A percentile compares a stretch with the other conserved stretches of the same genome.
Conservation (phyloP, 2,888 invertebrate species). For the Antitype chi region DNA sequence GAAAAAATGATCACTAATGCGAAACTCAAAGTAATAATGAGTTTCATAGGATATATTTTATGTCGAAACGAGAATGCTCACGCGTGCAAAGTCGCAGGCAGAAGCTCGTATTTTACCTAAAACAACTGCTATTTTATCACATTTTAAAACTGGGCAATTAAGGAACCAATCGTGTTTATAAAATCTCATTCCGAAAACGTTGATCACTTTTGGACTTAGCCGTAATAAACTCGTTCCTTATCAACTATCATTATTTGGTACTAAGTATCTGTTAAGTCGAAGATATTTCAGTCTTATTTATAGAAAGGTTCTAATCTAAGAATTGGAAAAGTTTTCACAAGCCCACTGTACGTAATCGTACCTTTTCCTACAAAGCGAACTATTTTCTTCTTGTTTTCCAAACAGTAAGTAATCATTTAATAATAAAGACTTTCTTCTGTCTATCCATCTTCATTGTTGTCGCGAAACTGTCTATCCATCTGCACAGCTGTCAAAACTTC, state of each 20-base stretch:
- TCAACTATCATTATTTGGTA: not conserved
- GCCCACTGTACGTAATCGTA: not conserved
- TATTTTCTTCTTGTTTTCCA: not conserved
- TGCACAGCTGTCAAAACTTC: slow-evolving; percentile 31
- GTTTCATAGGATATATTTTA: too few relatives aligned
- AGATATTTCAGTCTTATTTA: not conserved
- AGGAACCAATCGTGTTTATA: not conserved
- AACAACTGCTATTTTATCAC: too few relatives aligned
- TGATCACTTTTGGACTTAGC: not conserved
- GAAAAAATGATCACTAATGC: too few relatives aligned
- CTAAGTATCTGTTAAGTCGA: not conserved
- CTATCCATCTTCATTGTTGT: slow-evolving; percentile 16
- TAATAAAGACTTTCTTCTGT: not conserved
- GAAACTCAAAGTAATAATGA: too few relatives aligned
- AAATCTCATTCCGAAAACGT: not conserved
- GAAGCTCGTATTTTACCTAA: too few relatives aligned
- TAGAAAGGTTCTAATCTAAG: too few relatives aligned
- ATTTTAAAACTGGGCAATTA: too few relatives aligned
- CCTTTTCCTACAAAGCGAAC: not conserved
- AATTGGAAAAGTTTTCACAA: not conserved
- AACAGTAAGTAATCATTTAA: not conserved
- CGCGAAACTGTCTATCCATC: slow-evolving; percentile 11
- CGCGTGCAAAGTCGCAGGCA: too few relatives aligned
- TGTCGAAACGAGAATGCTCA: too few relatives aligned
- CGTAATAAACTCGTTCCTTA: not conserved